These are phyloP conservation scores for Acanthacorydalis orientalis DNA, from an alignment of 2,888 invertebrate species.

Conservation along the genomic window DNA sequence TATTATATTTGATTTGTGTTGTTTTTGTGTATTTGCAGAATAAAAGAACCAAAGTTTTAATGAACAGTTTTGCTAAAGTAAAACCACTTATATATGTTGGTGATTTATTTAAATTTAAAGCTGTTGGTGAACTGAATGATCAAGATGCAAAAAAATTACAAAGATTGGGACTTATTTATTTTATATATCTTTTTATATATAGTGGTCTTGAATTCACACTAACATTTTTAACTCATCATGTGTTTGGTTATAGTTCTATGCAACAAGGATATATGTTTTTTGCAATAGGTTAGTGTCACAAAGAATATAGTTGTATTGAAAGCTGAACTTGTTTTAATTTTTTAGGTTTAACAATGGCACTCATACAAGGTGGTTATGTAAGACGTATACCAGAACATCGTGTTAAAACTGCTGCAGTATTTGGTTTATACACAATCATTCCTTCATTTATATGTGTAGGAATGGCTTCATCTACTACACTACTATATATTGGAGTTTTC, in stretches of 20 bases:
- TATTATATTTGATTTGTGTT: conserved; percentile 6
- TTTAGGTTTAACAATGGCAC: conserved; percentile 66
- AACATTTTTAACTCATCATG: conserved; percentile 87
- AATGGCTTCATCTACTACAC: conserved; percentile 37
- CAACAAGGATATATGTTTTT: conserved; percentile 98
- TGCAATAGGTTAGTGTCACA: conserved; percentile 51
- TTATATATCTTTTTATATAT: conserved; percentile 84
- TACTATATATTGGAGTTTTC: conserved; percentile 68
- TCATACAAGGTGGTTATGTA: conserved; percentile 78
- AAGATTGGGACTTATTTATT: conserved; percentile 60
- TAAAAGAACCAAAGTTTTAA: conserved; percentile 50
- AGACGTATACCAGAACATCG: conserved; percentile 57
- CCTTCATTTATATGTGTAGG: conserved; percentile 78
- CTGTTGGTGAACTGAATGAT: conserved; percentile 44
- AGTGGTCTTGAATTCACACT: conserved; percentile 95
- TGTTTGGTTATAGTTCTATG: conserved; percentile 81
- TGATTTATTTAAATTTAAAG: conserved; percentile 41
- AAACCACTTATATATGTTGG: conserved; percentile 20
- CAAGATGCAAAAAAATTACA: conserved; percentile 47
- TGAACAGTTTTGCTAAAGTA: conserved; percentile 28
- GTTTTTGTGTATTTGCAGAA: too few relatives aligned
- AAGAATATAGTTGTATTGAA: neutral
- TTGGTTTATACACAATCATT: conserved; percentile 68
- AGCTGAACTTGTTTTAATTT: conserved; percentile 1
- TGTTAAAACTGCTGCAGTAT: conserved; percentile 51